Percentiles rank a stretch among this genome's conserved stretches.
Evolutionary conservation across 2,888 invertebrate species (phyloP).

Genomic region (Leptopilina syphax): DNA sequence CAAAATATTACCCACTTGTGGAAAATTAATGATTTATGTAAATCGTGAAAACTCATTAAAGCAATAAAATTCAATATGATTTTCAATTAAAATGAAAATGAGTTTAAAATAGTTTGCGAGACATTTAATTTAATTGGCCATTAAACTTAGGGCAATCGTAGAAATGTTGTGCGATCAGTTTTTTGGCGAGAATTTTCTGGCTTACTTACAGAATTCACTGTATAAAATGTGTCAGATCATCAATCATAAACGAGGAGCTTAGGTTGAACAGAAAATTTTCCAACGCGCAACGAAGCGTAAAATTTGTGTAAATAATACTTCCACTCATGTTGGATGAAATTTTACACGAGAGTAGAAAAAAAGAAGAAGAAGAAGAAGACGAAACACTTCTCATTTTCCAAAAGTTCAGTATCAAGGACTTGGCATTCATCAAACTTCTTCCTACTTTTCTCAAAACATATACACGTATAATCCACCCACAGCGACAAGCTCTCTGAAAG

Average conservation of each 20-base stretch:
- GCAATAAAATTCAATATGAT: constrained; percentile 11
- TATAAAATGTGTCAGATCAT: neutral
- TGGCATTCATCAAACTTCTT: constrained; percentile 54
- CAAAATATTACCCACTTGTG: neutral
- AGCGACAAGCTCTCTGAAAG: constrained; percentile 13
- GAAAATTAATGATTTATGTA: neutral
- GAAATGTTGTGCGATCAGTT: constrained; percentile 6
- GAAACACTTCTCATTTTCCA: constrained; percentile 4
- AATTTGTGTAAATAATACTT: constrained; percentile 33
- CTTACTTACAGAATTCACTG: neutral
- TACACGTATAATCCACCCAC: constrained; percentile 5
- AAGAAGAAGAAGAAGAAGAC: neutral
- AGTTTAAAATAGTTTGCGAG: neutral
- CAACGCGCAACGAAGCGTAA: neutral
- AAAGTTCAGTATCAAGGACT: constrained; percentile 57
- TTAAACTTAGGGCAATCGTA: neutral
- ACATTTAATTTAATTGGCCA: constrained; percentile 7
- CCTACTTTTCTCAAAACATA: neutral
- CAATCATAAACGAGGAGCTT: constrained; percentile 3
- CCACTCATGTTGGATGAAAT: neutral
- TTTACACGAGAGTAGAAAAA: constrained; percentile 24
- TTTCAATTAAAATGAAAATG: neutral
- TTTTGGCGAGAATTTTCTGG: constrained; percentile 18
- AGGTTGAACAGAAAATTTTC: constrained; percentile 1
- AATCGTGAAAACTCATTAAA: neutral